These are phyloP conservation scores for Tigriopus californicus DNA, from an alignment of 2,888 invertebrate genomes.

Conservation along the genomic window DNA sequence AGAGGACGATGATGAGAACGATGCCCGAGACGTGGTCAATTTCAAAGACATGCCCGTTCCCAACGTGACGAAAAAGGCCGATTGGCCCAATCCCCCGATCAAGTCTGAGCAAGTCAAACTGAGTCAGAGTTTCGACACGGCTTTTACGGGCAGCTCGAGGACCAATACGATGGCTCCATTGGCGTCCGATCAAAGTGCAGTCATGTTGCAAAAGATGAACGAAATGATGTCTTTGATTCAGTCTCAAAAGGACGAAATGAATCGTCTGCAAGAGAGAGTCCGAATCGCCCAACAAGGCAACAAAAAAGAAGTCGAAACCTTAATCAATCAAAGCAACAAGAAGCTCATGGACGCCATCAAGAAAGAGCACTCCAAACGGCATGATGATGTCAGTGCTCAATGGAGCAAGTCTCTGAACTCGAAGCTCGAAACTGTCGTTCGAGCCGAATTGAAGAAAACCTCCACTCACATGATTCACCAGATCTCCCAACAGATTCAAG, in stretches of 20 bases:
- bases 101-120: too few relatives aligned
- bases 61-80: too few relatives aligned
- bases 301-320: background rate
- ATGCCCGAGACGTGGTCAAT: too few relatives aligned
- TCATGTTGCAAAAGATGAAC: background rate
- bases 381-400: too few relatives aligned
- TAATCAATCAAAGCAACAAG: background rate
- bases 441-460: conserved; percentile 1
- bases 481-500: background rate
- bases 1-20: conserved; percentile 14
- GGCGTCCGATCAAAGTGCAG: background rate
- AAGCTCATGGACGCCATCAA: background rate
- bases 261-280: background rate
- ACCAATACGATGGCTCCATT: too few relatives aligned
- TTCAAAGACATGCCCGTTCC: too few relatives aligned
- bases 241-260: background rate
- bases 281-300: background rate
- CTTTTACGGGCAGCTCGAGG: too few relatives aligned
- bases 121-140: too few relatives aligned
- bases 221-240: background rate
- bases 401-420: background rate
- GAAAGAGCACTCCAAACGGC: background rate
- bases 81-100: too few relatives aligned
- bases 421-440: background rate
- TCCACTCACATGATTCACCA: background rate